These are phyloP conservation scores for Pygocentrus nattereri DNA, from an alignment of 2,797 vertebrate species.

Conservation along the genomic window DNA sequence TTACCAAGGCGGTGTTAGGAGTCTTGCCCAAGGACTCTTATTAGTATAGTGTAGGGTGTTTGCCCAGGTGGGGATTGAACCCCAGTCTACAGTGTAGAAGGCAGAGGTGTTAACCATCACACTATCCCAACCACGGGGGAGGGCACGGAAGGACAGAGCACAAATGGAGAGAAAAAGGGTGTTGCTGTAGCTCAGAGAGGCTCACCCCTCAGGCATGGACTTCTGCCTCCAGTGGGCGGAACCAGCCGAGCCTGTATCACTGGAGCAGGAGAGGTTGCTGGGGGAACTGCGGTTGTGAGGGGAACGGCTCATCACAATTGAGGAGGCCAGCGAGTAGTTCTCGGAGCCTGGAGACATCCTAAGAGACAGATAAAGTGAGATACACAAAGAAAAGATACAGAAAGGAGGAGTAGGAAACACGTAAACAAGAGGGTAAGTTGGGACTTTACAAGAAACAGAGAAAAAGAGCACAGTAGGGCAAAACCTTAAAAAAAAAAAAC, in stretches of 20 bases:
- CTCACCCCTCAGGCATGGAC: slow-evolving; percentile 99
- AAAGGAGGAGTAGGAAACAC: slow-evolving; percentile 7
- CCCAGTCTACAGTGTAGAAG: no score
- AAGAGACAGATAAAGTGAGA: slow-evolving; percentile 45
- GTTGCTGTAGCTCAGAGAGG: not conserved
- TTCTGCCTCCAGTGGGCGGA: slow-evolving; percentile 94
- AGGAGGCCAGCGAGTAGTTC: slow-evolving; percentile 92
- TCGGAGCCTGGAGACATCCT: slow-evolving; percentile 95
- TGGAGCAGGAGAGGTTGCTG: slow-evolving; percentile 96
- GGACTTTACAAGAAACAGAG: not conserved
- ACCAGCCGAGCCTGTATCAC: slow-evolving; percentile 87
- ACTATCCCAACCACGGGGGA: no score
- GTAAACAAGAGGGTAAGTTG: not conserved
- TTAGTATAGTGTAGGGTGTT: no score
- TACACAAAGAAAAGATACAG: not conserved
- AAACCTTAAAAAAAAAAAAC: not conserved
- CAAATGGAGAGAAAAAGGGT: not conserved
- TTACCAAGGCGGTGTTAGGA: no score
- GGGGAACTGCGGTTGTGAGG: slow-evolving; percentile 96
- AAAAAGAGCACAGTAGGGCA: not conserved
- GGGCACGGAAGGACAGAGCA: not conserved
- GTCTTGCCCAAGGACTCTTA: no score
- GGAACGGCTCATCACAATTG: slow-evolving; percentile 89
- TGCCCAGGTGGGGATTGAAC: no score
- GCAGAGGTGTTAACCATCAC: no score